Evolutionary conservation across 2,888 invertebrate species (phyloP).

Genomic region (Drosophila anceps): DNA sequence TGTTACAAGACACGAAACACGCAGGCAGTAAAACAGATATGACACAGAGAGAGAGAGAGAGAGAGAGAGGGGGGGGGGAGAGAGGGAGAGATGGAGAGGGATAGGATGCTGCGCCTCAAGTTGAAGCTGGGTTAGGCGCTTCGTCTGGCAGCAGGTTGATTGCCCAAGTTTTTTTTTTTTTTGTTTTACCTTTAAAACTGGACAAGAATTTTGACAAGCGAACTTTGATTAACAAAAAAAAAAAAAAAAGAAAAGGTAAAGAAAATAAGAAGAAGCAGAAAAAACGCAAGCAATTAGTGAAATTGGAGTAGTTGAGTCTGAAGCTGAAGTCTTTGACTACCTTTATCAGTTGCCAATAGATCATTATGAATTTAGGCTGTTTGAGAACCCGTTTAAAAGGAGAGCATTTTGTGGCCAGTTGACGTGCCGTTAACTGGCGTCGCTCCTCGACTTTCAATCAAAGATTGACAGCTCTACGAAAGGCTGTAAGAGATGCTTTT

Average conservation of each 20-base stretch:
- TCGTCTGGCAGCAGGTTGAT: slow-evolving; percentile 53
- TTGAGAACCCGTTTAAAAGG: background rate
- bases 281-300: slow-evolving; percentile 47
- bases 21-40: slow-evolving; percentile 30
- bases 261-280: background rate
- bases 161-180: slow-evolving; percentile 17
- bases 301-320: slow-evolving; percentile 39
- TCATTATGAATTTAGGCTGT: slow-evolving; percentile 1
- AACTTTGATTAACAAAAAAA: slow-evolving; percentile 22
- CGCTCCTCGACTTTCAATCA: background rate
- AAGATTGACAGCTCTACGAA: slow-evolving; percentile 4
- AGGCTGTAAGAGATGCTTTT: background rate
- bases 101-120: background rate
- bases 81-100: background rate
- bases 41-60: background rate
- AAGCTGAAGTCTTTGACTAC: slow-evolving; percentile 11
- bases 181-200: slow-evolving; percentile 32
- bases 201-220: slow-evolving; percentile 34
- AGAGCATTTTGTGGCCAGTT: background rate
- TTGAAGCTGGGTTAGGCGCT: slow-evolving; percentile 6
- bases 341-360: slow-evolving; percentile 27
- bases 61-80: background rate
- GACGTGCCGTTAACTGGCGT: background rate
- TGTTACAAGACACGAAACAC: slow-evolving; percentile 60
- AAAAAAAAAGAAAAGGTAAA: background rate